Conservation (phyloP, 2,113 vertebrate genomes). For the Poeciliopsis occidentalis region DNA sequence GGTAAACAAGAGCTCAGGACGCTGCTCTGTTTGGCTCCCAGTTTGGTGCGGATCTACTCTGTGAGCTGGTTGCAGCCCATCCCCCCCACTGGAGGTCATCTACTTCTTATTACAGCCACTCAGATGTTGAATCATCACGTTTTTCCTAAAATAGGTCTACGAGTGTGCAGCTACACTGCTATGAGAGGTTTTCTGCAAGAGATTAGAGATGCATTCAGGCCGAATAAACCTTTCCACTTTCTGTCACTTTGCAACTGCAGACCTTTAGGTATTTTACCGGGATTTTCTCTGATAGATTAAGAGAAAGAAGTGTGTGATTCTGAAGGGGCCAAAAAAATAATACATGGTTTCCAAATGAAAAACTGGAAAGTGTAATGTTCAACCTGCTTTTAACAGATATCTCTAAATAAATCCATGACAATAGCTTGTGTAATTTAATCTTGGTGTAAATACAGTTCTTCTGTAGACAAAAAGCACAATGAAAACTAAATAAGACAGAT, state of each 20-base stretch:
- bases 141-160: constrained; percentile 58
- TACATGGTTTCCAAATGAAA: too few relatives aligned
- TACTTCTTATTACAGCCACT: constrained; percentile 51
- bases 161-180: constrained; percentile 36
- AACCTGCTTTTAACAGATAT: too few relatives aligned
- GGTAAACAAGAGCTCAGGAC: constrained; percentile 13
- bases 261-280: neutral
- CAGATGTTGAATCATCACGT: constrained; percentile 60
- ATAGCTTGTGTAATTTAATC: neutral
- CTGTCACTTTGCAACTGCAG: neutral
- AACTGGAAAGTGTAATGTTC: too few relatives aligned
- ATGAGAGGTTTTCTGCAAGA: constrained; percentile 8
- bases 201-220: constrained; percentile 17
- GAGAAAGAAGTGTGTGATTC: too few relatives aligned
- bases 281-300: neutral
- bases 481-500: neutral
- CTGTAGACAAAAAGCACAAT: neutral
- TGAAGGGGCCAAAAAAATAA: neutral
- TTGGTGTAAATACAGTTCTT: neutral
- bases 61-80: constrained; percentile 18
- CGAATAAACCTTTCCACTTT: neutral
- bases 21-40: constrained; percentile 27
- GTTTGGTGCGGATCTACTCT: constrained; percentile 23
- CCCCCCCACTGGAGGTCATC: constrained; percentile 27
- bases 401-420: too few relatives aligned